phyloP scores from a whole-genome alignment of 2,797 vertebrate species.

The Austrolebias charrua region DNA sequence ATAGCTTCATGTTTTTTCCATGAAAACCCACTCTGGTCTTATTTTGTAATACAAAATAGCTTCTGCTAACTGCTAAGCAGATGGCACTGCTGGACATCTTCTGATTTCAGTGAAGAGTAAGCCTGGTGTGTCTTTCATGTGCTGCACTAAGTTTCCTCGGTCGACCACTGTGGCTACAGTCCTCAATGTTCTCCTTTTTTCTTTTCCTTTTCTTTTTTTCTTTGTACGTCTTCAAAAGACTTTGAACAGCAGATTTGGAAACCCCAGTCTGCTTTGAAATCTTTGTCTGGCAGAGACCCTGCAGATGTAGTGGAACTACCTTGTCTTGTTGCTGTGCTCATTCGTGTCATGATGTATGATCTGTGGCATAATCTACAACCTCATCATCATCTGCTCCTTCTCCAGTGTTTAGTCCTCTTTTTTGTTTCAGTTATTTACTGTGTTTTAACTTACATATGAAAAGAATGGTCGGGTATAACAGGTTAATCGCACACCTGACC shows the following conservation, averaged over 20 bases:
- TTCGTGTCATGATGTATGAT: background rate
- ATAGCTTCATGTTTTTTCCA: background rate
- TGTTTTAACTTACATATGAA: background rate
- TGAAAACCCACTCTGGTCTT: background rate
- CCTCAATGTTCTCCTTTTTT: no score
- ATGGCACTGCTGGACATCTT: conserved; percentile 42
- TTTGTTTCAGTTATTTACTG: background rate
- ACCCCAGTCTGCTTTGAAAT: background rate
- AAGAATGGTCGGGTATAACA: background rate
- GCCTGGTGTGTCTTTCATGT: background rate
- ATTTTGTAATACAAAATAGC: background rate
- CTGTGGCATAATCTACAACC: background rate
- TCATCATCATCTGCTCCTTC: background rate
- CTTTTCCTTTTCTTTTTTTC: no score
- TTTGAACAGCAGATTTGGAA: background rate
- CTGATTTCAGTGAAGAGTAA: background rate
- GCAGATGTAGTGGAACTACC: background rate
- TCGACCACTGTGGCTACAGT: no score
- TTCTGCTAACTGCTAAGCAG: conserved; percentile 34
- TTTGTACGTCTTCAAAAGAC: no score
- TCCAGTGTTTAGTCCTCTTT: background rate
- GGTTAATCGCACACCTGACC: background rate
- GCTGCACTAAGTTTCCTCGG: no score
- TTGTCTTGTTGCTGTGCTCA: background rate
- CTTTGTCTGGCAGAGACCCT: background rate